Evolutionary conservation across 2,113 vertebrate genomes (phyloP).

Genomic region (Himantopus leucocephalus): DNA sequence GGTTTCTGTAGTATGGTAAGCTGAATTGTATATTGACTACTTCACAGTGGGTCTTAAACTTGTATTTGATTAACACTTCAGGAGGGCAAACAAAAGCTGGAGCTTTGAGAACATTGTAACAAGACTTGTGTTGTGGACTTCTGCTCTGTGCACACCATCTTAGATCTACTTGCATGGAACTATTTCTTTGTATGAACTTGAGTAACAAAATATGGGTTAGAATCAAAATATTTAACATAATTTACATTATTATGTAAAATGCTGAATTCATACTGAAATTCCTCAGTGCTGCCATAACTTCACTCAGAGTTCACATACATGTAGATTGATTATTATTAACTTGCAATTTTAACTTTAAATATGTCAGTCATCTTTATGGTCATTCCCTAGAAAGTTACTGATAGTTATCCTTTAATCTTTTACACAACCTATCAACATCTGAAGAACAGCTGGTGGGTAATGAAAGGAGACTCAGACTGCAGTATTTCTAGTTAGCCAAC

Average conservation of each 20-base stretch:
- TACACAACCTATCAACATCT: background rate
- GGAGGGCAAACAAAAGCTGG: background rate
- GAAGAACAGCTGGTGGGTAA: background rate
- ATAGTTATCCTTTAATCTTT: background rate
- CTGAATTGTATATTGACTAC: background rate
- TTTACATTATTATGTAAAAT: background rate
- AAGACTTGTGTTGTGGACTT: background rate
- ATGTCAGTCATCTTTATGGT: background rate
- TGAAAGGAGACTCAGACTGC: background rate
- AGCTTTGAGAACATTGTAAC: background rate
- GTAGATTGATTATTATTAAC: background rate
- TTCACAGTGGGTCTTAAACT: background rate
- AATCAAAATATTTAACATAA: background rate
- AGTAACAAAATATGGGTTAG: background rate
- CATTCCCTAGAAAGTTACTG: background rate
- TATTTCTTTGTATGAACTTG: background rate
- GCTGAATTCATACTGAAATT: background rate
- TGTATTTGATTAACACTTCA: background rate
- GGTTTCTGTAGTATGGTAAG: background rate
- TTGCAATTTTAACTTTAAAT: background rate
- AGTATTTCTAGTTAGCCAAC: background rate
- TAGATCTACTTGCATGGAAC: background rate
- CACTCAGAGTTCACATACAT: background rate
- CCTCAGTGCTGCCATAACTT: background rate
- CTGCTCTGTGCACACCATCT: background rate